Conservation (phyloP, 37 sponge, comb jelly and placozoan species). For the Diacarnus erythraeanus region DNA sequence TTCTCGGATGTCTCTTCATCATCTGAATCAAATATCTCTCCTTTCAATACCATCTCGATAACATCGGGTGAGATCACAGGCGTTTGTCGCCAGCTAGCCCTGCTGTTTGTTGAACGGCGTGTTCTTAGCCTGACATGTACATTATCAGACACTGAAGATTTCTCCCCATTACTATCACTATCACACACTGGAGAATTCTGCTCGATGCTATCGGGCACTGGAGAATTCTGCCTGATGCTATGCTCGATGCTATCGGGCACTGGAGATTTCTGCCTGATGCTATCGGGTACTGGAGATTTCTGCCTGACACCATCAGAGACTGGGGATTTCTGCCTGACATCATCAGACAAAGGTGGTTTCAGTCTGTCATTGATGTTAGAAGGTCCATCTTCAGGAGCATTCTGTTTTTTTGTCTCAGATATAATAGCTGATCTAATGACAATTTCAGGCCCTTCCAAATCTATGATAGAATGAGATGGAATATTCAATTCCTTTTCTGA, state of each 20-base stretch:
- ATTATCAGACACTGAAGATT: no score
- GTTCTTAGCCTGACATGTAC: background rate
- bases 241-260: no score
- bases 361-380: conserved; percentile 4
- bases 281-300: background rate
- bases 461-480: background rate
- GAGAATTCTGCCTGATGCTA: no score
- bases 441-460: background rate
- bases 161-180: no score
- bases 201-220: no score
- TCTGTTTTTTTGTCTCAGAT: no score
- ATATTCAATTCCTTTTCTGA: background rate
- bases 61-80: conserved; percentile 39
- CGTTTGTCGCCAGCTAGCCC: conserved; percentile 19
- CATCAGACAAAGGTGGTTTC: background rate
- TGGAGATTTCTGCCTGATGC: background rate
- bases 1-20: conserved; percentile 2
- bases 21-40: conserved; percentile 27
- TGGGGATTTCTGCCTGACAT: conserved; percentile 6
- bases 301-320: background rate
- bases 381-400: no score
- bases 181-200: no score
- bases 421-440: background rate
- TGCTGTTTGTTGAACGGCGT: background rate
- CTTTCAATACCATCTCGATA: conserved; percentile 14